A percentile compares a stretch with the other conserved stretches of the same genome.
phyloP scores from a whole-genome alignment of 2,888 invertebrate genomes.

The Lamproptera curius region DNA sequence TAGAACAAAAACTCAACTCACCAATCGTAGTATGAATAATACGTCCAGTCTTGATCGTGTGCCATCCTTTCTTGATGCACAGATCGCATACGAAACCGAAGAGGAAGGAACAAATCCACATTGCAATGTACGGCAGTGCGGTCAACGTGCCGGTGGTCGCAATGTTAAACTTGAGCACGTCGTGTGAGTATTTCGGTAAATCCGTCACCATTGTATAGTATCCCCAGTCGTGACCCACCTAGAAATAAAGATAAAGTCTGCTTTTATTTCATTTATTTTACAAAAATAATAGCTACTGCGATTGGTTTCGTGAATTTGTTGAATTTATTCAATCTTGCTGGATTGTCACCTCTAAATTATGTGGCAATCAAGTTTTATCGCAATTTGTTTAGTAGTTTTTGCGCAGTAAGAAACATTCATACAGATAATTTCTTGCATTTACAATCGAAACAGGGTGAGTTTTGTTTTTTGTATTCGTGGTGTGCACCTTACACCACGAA shows the following conservation, averaged over 20 bases:
- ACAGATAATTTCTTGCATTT: no score
- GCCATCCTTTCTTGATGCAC: constrained; percentile 78
- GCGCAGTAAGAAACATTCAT: no score
- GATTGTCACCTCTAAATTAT: no score
- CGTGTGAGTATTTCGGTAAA: constrained; percentile 82
- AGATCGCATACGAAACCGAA: constrained; percentile 84
- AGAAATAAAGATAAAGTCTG: constrained; percentile 4
- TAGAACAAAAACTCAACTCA: constrained; percentile 40
- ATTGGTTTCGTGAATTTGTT: no score
- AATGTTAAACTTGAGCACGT: constrained; percentile 81
- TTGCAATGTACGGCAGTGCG: constrained; percentile 81
- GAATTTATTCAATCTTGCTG: no score
- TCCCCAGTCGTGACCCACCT: constrained; percentile 80
- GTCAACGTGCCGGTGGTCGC: constrained; percentile 80
- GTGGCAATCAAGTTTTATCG: no score
- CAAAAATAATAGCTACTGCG: no score
- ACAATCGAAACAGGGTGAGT: no score
- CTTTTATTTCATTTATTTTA: no score
- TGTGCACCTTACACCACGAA: no score
- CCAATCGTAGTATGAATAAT: constrained; percentile 84
- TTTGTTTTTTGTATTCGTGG: no score
- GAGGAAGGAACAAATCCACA: constrained; percentile 81
- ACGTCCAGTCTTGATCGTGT: constrained; percentile 78
- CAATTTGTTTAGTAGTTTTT: no score
- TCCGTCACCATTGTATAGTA: constrained; percentile 86